Percentiles rank a stretch among this genome's conserved stretches.
These are phyloP conservation scores for Lytechinus pictus DNA, from an alignment of 35 echinoderm and acorn worm species.

Conservation along the genomic window DNA sequence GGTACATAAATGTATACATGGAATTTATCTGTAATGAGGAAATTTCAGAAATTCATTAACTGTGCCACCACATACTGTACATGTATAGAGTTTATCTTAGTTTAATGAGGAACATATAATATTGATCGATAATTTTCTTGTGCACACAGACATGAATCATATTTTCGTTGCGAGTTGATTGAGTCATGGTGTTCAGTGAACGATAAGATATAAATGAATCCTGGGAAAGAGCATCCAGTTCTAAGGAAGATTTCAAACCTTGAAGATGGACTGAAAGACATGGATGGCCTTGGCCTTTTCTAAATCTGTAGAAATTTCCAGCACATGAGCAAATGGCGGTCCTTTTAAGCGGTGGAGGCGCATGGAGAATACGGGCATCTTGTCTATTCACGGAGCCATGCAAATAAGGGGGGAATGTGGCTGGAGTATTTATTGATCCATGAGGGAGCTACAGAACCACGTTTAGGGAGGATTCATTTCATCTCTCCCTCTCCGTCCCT, in stretches of 20 bases:
- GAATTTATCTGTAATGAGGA: too few relatives aligned
- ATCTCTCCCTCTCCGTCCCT: not conserved
- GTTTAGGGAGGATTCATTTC: conserved; percentile 1
- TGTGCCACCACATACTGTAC: too few relatives aligned
- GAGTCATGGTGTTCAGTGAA: not conserved
- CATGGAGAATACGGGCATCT: not conserved
- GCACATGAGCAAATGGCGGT: conserved; percentile 8
- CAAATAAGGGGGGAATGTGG: not conserved
- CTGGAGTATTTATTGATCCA: conserved; percentile 18
- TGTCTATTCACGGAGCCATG: not conserved
- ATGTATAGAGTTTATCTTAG: too few relatives aligned
- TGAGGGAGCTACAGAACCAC: not conserved
- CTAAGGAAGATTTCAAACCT: not conserved
- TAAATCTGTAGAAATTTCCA: conserved; percentile 14
- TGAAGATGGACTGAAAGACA: not conserved
- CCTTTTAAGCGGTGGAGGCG: not conserved
- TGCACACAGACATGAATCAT: not conserved
- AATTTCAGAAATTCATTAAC: too few relatives aligned
- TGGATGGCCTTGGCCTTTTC: not conserved
- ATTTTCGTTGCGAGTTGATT: not conserved
- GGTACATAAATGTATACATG: too few relatives aligned
- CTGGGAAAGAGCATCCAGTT: not conserved
- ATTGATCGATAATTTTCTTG: not conserved
- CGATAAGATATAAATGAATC: not conserved
- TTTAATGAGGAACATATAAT: too few relatives aligned